Evolutionary conservation across 2,888 invertebrate genomes (phyloP), one percentile per base, ranked within the genome.

Genomic region (Julus scanicus): DNA sequence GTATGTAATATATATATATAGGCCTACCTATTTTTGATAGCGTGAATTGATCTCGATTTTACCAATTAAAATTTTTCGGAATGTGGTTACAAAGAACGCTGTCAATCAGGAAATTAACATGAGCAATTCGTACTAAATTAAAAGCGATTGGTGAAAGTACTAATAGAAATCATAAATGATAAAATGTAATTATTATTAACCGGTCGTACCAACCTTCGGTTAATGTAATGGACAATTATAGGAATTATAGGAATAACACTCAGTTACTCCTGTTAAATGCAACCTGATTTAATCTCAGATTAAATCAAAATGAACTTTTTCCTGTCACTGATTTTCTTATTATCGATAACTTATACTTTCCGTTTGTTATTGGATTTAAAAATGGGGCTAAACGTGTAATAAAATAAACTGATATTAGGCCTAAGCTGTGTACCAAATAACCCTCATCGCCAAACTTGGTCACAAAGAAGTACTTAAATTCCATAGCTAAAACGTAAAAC

Each of bases 371-470:
- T 20, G 0, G 13, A 37, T 29, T 80, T 37, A 20, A 80, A 80
- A 71, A 80, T 80, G 11, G 11, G 80, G 37, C 37, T 80, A 80
- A 80, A 80, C 37, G 2, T 20, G 3, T 13, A 71, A 71, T 20
- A 71, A 37, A 71, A 71, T 20, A 20, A 37, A 80, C 13, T 44
- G 37, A 80, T 80, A 80, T 80, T 80, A 80, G 80, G 37, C 80
- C 80, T 80, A 80, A 37, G 80, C 80, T 29, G 80, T 37, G 80
- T 37, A 80, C 80, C 80, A 80, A 20, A 80, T 80, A 80, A 80
- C 80, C 80, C 80, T 8, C 37, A 80, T 80, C 80, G 5, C 80
- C 80, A 37, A 37, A 37, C 29, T 80, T 80, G 80, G 80, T 80
- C 80, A 80, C 80, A 80, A 29, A 80, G 71, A 71, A 20, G 71